Evolutionary conservation across 2,888 invertebrate species (phyloP), one percentile per base, ranked within the genome.

Genomic region (Tubulanus polymorphus): DNA sequence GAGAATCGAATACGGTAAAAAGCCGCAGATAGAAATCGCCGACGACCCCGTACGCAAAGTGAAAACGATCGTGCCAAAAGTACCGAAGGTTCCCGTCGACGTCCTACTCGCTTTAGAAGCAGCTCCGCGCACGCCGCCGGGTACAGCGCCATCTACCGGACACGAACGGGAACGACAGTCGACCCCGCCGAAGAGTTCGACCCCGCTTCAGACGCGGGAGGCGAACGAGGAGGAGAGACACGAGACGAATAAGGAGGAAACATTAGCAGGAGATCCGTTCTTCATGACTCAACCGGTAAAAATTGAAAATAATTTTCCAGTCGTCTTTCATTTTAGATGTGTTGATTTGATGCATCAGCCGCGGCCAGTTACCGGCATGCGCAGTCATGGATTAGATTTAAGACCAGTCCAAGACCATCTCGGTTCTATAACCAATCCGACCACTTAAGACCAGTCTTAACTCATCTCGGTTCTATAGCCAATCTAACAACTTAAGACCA

Each of bases 201-300:
- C 28, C 54, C 54, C n/a, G 57, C 55, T 35, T 45, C 50, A 50
- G 49, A 56, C 18, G 41, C 25, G 12, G 41, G 28, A 49, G 51
- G 23, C 10, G 15, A 12, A 10, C 15, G 23, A 46, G 12, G 30
- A 23, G 30, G 18, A 20, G 26, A 35, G 50, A 30, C 2, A 2
- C 23, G 3, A 50, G n/a, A 51, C 28, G 46, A 51, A 27, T 12
- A 18, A 47, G 29, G 48, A 29, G 27, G 20, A 51, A 1, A 28
- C 20, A 23, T 54, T 23, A 45, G 60, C 62, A n/a, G 65, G 63
- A n/a, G 67, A 69, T 37, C 68, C 72, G 5, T 74, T 75, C 67
- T 75, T 75, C 50, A 74, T 75, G 75, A 75, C 75, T 29, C 74
- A 74, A 70, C 71, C 74, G 28, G 29, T 18, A 10, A 32, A 30